Conservation (phyloP, 2,797 vertebrate genomes). For the Acrossocheilus wenchowensis region DNA sequence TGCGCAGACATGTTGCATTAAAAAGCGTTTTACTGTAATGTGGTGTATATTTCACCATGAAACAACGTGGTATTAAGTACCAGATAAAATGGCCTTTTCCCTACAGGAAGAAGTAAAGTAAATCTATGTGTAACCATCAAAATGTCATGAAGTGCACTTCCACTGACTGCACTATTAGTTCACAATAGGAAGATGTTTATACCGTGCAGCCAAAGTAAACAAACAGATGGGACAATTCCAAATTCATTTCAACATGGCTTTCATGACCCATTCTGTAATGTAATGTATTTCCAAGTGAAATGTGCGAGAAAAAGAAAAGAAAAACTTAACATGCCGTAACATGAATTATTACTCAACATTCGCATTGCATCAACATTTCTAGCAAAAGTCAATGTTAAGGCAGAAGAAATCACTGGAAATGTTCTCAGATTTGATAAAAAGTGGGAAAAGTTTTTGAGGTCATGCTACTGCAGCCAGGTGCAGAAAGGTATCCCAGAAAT, state of each 20-base stretch:
- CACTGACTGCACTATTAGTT: conserved; percentile 17
- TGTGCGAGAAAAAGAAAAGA: not conserved
- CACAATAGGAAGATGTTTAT: conserved; percentile 3
- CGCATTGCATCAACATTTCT: not conserved
- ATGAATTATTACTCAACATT: not conserved
- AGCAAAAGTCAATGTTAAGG: too few relatives aligned
- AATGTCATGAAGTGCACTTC: conserved; percentile 22
- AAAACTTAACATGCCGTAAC: not conserved
- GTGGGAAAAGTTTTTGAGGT: not conserved
- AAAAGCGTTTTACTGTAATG: conserved; percentile 42
- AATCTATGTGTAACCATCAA: conserved; percentile 17
- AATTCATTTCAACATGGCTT: not conserved
- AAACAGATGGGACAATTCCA: conserved; percentile 8
- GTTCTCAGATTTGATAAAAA: not conserved
- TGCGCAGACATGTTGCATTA: conserved; percentile 36
- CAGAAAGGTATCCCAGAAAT: conserved; percentile 64
- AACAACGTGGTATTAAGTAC: conserved; percentile 10
- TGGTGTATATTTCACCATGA: conserved; percentile 16
- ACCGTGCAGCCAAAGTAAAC: conserved; percentile 23
- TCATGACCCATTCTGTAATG: not conserved
- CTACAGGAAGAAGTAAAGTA: conserved; percentile 10
- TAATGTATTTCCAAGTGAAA: not conserved
- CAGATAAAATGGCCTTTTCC: conserved; percentile 23
- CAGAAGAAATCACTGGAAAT: not conserved
- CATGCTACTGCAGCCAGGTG: conserved; percentile 49